Conservation (phyloP, 2,113 vertebrate species). For the Barnardius zonarius region DNA sequence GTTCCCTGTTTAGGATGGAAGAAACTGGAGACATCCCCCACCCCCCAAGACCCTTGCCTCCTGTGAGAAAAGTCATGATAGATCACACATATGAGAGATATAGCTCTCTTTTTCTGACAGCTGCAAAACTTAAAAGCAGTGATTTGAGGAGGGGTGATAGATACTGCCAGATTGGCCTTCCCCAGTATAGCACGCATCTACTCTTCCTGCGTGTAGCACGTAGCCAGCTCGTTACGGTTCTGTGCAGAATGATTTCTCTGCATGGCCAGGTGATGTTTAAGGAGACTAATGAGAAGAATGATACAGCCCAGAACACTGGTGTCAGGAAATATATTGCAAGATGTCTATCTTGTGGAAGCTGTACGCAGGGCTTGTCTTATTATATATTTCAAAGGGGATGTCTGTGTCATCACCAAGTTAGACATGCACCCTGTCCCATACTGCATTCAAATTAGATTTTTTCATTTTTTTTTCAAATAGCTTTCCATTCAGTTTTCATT, state of each 20-base stretch:
- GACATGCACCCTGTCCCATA: not conserved
- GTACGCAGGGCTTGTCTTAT: not conserved
- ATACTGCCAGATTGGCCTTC: not conserved
- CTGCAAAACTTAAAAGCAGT: not conserved
- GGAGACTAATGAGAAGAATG: constrained; percentile 61
- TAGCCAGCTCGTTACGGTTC: not conserved
- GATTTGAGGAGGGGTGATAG: not conserved
- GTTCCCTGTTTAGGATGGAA: not conserved
- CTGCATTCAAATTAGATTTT: not conserved
- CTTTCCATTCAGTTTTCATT: not conserved
- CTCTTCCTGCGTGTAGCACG: not conserved
- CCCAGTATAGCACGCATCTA: not conserved
- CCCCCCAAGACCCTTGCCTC: not conserved
- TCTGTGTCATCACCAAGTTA: constrained; percentile 31
- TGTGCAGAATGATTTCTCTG: not conserved
- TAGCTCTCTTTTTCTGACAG: not conserved
- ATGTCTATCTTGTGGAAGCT: constrained; percentile 44
- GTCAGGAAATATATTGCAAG: constrained; percentile 54
- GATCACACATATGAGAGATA: not conserved
- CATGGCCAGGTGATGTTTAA: constrained; percentile 46
- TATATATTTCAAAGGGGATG: constrained; percentile 49
- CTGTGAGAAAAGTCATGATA: not conserved
- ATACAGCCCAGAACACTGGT: constrained; percentile 41
- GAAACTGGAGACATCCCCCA: not conserved
- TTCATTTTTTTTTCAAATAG: not conserved